phyloP scores from a whole-genome alignment of 2,113 vertebrate species.

The Lipophrys pholis region DNA sequence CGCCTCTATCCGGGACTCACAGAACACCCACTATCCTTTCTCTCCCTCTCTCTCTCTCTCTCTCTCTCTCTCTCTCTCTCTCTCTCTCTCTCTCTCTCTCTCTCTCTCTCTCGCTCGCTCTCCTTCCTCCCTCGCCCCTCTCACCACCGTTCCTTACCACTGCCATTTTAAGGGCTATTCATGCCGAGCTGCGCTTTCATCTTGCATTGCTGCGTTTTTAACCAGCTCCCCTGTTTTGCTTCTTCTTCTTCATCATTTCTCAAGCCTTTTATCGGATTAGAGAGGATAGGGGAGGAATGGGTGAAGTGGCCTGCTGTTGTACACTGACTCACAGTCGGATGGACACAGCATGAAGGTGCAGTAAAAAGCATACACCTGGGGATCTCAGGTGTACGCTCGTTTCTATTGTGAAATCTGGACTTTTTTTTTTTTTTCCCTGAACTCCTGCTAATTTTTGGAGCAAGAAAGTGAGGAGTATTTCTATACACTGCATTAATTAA shows the following conservation, averaged over 20 bases:
- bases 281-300: slow-evolving; percentile 19
- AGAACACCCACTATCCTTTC: slow-evolving; percentile 76
- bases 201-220: slow-evolving; percentile 51
- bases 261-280: slow-evolving; percentile 59
- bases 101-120: slow-evolving; percentile 10
- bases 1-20: slow-evolving; percentile 73
- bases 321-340: slow-evolving; percentile 42
- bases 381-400: slow-evolving; percentile 15
- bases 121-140: slow-evolving; percentile 3
- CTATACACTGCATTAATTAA: slow-evolving; percentile 48
- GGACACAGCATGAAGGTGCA: slow-evolving; percentile 47
- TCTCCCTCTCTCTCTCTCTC: slow-evolving; percentile 41
- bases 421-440: too few species aligned
- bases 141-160: slow-evolving; percentile 46
- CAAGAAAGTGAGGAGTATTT: slow-evolving; percentile 22
- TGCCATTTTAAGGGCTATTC: slow-evolving; percentile 71
- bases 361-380: slow-evolving; percentile 10
- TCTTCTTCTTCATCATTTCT: slow-evolving; percentile 17
- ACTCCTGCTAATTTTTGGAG: background rate
- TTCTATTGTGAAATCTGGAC: slow-evolving; percentile 2
- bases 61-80: too few species aligned
- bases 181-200: slow-evolving; percentile 64
- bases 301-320: slow-evolving; percentile 53
- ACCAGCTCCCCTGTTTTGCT: slow-evolving; percentile 44
- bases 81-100: too few species aligned